Percentiles rank a stretch among this genome's conserved stretches.
Conservation (phyloP, 2,888 invertebrate genomes). For the Cremastinae sp. region DNA sequence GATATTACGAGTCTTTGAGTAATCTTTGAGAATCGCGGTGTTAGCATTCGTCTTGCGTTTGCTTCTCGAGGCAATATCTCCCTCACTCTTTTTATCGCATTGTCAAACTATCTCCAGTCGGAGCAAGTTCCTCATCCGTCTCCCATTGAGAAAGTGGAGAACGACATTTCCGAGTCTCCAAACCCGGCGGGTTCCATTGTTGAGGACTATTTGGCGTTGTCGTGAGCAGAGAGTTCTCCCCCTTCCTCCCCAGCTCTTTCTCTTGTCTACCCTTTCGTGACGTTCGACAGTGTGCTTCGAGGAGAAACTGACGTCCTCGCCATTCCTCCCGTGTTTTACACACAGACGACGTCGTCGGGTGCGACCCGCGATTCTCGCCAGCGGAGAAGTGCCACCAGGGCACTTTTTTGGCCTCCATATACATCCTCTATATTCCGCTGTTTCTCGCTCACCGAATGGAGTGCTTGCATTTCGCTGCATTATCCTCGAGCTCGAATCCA, state of each 20-base stretch:
- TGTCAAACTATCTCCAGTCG: constrained; percentile 73
- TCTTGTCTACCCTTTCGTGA: constrained; percentile 40
- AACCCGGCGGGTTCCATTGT: constrained; percentile 71
- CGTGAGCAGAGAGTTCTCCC: constrained; percentile 50
- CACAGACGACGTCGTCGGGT: constrained; percentile 22
- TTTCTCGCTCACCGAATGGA: constrained; percentile 21
- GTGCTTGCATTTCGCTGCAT: constrained; percentile 30
- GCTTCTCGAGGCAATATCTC: constrained; percentile 6
- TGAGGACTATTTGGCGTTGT: constrained; percentile 63
- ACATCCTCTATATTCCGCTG: constrained; percentile 23
- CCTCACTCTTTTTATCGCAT: constrained; percentile 69
- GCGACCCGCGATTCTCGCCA: constrained; percentile 44
- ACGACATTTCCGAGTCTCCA: constrained; percentile 78
- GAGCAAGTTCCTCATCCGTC: constrained; percentile 77
- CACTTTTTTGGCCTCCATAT: constrained; percentile 24
- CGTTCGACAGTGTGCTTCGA: constrained; percentile 17
- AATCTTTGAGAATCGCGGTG: constrained; percentile 50
- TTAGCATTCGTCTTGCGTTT: constrained; percentile 74
- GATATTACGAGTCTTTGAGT: constrained; percentile 36
- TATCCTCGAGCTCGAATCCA: constrained; percentile 8
- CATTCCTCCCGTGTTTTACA: constrained; percentile 27
- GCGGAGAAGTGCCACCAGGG: constrained; percentile 33
- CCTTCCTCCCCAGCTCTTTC: constrained; percentile 35
- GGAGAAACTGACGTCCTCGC: constrained; percentile 45
- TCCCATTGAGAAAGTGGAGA: constrained; percentile 75